Percentiles rank a stretch among this genome's conserved stretches.
Conservation (phyloP, 2,888 invertebrate genomes). For the Orchesellides sinensis region DNA sequence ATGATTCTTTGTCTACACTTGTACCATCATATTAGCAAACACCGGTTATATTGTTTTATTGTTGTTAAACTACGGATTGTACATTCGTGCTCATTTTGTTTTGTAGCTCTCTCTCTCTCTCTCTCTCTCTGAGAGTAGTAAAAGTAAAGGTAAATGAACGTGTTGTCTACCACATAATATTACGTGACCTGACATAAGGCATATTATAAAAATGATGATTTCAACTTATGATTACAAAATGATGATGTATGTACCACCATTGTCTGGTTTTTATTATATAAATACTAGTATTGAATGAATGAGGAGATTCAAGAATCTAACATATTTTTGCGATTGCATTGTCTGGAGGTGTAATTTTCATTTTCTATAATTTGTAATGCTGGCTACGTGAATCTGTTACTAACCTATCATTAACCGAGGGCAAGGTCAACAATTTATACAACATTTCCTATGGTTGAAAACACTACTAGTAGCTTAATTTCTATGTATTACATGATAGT, state of each 20-base stretch:
- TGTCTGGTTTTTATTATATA: background rate
- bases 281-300: constrained; percentile 12
- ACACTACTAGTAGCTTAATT: background rate
- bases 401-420: constrained; percentile 49
- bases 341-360: constrained; percentile 20
- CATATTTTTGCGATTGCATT: constrained; percentile 14
- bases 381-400: constrained; percentile 28
- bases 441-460: too few relatives aligned
- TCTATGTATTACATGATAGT: background rate
- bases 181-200: constrained; percentile 44
- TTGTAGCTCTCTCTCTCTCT: too few relatives aligned
- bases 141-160: too few relatives aligned
- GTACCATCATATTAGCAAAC: too few relatives aligned
- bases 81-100: too few relatives aligned
- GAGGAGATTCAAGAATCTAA: background rate
- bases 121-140: too few relatives aligned
- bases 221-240: background rate
- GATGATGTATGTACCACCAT: background rate
- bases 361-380: constrained; percentile 17
- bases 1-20: too few relatives aligned
- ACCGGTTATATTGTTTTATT: too few relatives aligned
- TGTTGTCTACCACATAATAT: background rate
- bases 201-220: background rate
- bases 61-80: too few relatives aligned
- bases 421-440: constrained; percentile 30